Conservation (phyloP, 2,888 invertebrate genomes). For the Orchesellides sinensis region DNA sequence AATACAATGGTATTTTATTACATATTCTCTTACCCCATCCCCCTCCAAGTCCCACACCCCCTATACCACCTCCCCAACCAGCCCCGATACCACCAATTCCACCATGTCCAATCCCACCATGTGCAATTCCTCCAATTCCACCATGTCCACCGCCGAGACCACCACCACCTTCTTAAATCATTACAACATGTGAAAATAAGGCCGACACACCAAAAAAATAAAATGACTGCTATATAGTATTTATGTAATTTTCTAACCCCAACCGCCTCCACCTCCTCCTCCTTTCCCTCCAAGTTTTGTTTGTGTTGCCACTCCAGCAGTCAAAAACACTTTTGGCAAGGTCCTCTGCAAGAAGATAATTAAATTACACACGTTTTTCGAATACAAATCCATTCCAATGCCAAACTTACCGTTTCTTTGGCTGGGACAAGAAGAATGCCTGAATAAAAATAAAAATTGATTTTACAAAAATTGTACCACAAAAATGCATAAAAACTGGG, state of each 20-base stretch:
- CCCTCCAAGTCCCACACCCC: neutral
- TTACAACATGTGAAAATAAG: neutral
- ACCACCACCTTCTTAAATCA: conserved; percentile 2
- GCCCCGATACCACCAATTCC: neutral
- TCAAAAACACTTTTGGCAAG: conserved; percentile 17
- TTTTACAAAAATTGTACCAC: too few relatives aligned
- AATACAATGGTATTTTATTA: neutral
- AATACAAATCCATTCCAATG: too few relatives aligned
- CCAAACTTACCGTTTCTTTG: conserved; percentile 12
- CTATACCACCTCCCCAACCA: neutral
- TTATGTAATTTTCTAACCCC: neutral
- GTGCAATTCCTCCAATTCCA: neutral
- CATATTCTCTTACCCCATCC: neutral
- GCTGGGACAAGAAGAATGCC: neutral
- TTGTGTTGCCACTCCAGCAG: conserved; percentile 26
- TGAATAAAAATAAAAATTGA: too few relatives aligned
- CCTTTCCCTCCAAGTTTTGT: conserved; percentile 11
- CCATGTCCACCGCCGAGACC: conserved; percentile 5
- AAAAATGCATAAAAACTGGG: too few relatives aligned
- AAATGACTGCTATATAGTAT: neutral
- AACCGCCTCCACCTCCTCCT: conserved; percentile 10
- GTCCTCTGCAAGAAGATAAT: conserved; percentile 5
- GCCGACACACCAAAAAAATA: neutral
- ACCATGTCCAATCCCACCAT: neutral
- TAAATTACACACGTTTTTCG: neutral